Evolutionary conservation across 2,888 invertebrate species (phyloP).

Genomic region (Cheiracanthium punctorium): DNA sequence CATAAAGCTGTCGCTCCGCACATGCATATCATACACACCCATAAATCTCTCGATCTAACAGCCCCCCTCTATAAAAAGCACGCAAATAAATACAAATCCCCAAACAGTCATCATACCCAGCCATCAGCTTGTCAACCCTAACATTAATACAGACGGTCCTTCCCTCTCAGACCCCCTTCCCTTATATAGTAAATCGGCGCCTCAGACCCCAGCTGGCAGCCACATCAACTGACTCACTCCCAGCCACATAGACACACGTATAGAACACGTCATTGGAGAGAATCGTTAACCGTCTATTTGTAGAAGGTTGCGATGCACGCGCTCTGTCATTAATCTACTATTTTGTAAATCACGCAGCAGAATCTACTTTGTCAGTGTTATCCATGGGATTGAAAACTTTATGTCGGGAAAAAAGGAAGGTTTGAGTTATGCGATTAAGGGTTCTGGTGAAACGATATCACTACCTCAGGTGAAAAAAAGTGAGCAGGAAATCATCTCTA

Average conservation of each 20-base stretch:
- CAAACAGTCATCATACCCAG: neutral
- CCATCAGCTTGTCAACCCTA: conserved; percentile 2
- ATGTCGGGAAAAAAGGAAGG: no score
- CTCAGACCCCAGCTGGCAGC: neutral
- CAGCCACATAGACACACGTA: neutral
- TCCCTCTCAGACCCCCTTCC: neutral
- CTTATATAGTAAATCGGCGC: neutral
- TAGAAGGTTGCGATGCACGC: neutral
- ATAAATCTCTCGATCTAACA: no score
- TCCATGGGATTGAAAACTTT: no score
- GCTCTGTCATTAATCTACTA: neutral
- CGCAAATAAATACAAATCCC: conserved; percentile 2
- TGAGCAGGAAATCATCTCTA: no score
- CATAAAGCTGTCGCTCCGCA: neutral
- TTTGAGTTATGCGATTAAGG: no score
- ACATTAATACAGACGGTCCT: neutral
- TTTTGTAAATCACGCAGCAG: neutral
- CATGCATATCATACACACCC: neutral
- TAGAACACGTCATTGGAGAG: neutral
- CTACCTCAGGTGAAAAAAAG: no score
- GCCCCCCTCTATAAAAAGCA: neutral
- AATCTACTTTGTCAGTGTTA: neutral
- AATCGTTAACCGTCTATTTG: conserved; percentile 1
- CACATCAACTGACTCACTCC: neutral
- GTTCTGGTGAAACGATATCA: no score